Conservation (phyloP, 2,113 vertebrate genomes). For the Indri indri region DNA sequence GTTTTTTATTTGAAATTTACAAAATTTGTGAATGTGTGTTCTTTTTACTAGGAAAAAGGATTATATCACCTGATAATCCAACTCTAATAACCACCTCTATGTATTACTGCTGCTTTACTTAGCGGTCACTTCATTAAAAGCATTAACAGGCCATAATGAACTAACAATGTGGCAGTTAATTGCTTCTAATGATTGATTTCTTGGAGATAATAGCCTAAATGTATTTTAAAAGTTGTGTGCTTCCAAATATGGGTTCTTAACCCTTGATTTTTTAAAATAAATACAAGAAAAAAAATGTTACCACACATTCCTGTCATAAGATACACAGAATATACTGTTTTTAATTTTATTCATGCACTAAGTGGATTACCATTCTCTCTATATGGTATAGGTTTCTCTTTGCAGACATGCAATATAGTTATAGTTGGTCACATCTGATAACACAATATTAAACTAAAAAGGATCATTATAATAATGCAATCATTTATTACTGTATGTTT, state of each 20-base stretch:
- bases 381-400: neutral
- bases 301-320: neutral
- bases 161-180: conserved; percentile 71
- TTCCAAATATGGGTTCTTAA: conserved; percentile 33
- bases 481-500: neutral
- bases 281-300: neutral
- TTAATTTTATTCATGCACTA: neutral
- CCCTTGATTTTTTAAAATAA: fast-evolving
- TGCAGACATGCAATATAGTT: neutral
- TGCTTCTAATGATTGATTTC: conserved; percentile 68
- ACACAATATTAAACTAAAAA: neutral
- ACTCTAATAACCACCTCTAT: neutral
- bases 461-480: neutral
- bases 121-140: conserved; percentile 57
- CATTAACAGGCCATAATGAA: conserved; percentile 57
- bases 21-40: conserved; percentile 20
- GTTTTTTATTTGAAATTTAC: conserved; percentile 4
- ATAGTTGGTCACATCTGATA: neutral
- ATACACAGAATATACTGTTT: neutral
- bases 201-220: conserved; percentile 64
- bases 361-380: neutral
- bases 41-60: neutral
- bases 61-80: neutral
- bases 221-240: conserved; percentile 64
- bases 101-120: conserved; percentile 48